Percentiles rank a stretch among this genome's conserved stretches.
These are phyloP conservation scores for Leucania comma DNA, from an alignment of 2,888 invertebrate species.

Conservation along the genomic window DNA sequence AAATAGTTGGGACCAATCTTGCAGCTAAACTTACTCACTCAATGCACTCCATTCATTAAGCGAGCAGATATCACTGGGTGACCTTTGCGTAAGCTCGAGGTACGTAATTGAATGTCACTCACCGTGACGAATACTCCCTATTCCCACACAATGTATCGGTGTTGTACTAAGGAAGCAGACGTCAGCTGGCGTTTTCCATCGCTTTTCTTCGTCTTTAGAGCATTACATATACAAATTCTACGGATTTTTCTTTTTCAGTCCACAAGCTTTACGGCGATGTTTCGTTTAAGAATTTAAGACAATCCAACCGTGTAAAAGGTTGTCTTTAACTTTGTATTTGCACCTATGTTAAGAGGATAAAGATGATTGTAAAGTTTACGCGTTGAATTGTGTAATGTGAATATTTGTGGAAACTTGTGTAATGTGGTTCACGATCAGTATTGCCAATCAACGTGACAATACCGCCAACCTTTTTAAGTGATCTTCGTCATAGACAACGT, in stretches of 20 bases:
- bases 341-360: slow-evolving; percentile 13
- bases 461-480: background rate
- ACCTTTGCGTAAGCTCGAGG: slow-evolving; percentile 41
- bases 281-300: slow-evolving; percentile 37
- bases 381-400: background rate
- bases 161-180: slow-evolving; percentile 5
- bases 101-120: slow-evolving; percentile 55
- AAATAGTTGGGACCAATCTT: slow-evolving; percentile 3
- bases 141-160: slow-evolving; percentile 45
- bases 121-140: slow-evolving; percentile 48
- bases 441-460: background rate
- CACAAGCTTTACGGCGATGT: slow-evolving; percentile 19
- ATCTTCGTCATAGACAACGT: background rate
- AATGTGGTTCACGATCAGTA: no score
- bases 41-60: slow-evolving; percentile 46
- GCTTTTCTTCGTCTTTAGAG: slow-evolving; percentile 38
- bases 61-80: slow-evolving; percentile 8
- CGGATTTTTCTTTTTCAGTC: slow-evolving; percentile 21
- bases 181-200: slow-evolving; percentile 55
- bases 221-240: slow-evolving; percentile 55
- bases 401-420: no score
- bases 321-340: slow-evolving; percentile 26
- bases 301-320: slow-evolving; percentile 33
- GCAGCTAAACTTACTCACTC: slow-evolving; percentile 27
- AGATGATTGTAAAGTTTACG: slow-evolving; percentile 1